These are phyloP conservation scores for Lasius fuliginosus DNA, from an alignment of 2,888 invertebrate species.

Conservation along the genomic window DNA sequence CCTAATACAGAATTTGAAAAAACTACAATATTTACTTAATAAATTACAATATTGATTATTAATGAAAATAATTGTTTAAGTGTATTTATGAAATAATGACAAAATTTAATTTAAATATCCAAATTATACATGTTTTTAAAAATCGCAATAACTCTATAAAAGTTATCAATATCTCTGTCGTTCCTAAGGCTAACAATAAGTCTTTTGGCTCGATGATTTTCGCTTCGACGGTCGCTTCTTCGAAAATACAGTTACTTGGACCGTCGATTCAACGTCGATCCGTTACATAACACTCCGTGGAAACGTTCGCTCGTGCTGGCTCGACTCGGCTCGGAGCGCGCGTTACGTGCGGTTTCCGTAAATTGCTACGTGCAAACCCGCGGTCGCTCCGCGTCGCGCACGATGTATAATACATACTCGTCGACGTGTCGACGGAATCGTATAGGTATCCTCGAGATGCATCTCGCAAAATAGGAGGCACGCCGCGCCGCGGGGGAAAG, in stretches of 20 bases:
- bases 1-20: neutral
- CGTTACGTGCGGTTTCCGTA: conserved; percentile 83
- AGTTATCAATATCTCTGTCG: neutral
- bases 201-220: conserved; percentile 67
- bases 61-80: neutral
- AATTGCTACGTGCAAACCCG: conserved; percentile 81
- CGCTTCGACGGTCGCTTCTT: conserved; percentile 65
- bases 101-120: neutral
- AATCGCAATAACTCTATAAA: neutral
- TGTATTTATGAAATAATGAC: neutral
- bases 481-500: conserved; percentile 32
- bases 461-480: conserved; percentile 53
- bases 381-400: conserved; percentile 51
- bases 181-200: conserved; percentile 46
- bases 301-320: conserved; percentile 72
- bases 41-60: neutral
- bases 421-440: conserved; percentile 47
- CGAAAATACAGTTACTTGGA: conserved; percentile 77
- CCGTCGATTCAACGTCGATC: conserved; percentile 76
- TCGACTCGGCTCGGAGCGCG: conserved; percentile 68
- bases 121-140: neutral
- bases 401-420: conserved; percentile 36
- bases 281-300: conserved; percentile 80
- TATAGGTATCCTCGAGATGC: conserved; percentile 41
- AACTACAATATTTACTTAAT: neutral